Evolutionary conservation across 2,113 vertebrate genomes (phyloP), one percentile per base, ranked within the genome.

Genomic region (Heteronetta atricapilla): DNA sequence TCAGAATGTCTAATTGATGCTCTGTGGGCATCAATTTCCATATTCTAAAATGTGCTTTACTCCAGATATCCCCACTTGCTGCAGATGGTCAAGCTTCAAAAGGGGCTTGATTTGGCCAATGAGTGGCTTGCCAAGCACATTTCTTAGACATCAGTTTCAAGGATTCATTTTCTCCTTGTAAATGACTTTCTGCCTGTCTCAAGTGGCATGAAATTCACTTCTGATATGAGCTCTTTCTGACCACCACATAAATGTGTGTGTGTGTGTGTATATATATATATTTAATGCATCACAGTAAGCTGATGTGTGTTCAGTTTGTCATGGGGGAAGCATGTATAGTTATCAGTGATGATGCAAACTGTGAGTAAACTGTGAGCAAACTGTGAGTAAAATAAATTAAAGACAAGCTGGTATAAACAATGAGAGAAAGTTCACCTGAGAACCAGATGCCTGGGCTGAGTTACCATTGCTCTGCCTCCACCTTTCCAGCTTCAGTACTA

Each of bases 1-100:
- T 22, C 36, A 96, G 59, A 95, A 44, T 80, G 46, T 58, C 19
- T 77, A 89, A 86, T 36, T 88, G 70, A 77, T 82, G 46, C 4
- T 69, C 26, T 69, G 1, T 50, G 74, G 80, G 59, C 88, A 94
- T 92, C 48, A n/a, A n/a, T 72, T 34, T 86, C 66, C 83, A 81
- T 40, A 8, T 63, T 82, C 46, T 58, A 67, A 94, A 81, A 82
- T 36, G 31, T 92, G 62, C 8, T 87, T 90, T 86, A 14, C 46
- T 90, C 31, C 86, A 93, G 69, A 72, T 53, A 66, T 82, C 46
- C n/a, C 46, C 2, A 1, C 25, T 50, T 82, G 25, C 62, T 89
- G 79, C 84, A 96, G 81, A 89, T 82, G 70, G 81, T 87, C 38
- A 94, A 73, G 60, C 29, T 67, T 89, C 69, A 86, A 44, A 92